Base-by-base conservation (phyloP, 2,888 invertebrate species). In the Cheiracanthium punctorium region DNA sequence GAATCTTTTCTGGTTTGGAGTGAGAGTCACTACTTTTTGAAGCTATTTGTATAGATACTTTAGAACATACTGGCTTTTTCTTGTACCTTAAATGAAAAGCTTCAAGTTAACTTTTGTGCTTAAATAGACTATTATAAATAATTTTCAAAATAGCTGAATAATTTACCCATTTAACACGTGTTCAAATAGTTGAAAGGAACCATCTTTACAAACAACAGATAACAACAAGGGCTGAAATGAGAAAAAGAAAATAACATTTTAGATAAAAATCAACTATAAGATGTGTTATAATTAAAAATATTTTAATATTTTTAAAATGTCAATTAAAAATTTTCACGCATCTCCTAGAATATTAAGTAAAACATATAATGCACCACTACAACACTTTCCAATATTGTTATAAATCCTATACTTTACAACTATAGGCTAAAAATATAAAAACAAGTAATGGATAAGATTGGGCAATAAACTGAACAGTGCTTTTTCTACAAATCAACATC, bases 151-250 rank as follows among this genome's bases (percentile, higher is more conserved):
- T 12, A 10, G 7, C 2, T 20, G 17, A 75, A 28, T 58, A 24
- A 37, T 73, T 77, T 75, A 87, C 87, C 95, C 96, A 92, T 96
- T 96, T 43, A 96, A 92, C 88, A 94, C 94, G 90, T 95, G 95
- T 76, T 94, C 93, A 91, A 96, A 97, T 80, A 96, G 93, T 91
- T 96, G 95, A 58, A 96, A 94, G 7, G 95, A 94, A 0, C 97
- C 97, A 90, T 94, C 95, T 89, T 95, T 93, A 0, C 96, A 96
- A 0, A 94, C 93, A 0, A 94, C 94, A 67, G 91, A 90, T 77
- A 93, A 88, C 24, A 89, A 88, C 10, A 90, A 87, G 7, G 89
- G 75, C 89, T 89, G n/a, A 29, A 79, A 86, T 30, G 48, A 37
- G 77, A 2, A 28, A 58, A 58, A 5, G 20, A 72, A 72, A 64